These are phyloP conservation scores for Ibidorhyncha struthersii DNA, from an alignment of 2,113 vertebrate species.

Conservation along the genomic window DNA sequence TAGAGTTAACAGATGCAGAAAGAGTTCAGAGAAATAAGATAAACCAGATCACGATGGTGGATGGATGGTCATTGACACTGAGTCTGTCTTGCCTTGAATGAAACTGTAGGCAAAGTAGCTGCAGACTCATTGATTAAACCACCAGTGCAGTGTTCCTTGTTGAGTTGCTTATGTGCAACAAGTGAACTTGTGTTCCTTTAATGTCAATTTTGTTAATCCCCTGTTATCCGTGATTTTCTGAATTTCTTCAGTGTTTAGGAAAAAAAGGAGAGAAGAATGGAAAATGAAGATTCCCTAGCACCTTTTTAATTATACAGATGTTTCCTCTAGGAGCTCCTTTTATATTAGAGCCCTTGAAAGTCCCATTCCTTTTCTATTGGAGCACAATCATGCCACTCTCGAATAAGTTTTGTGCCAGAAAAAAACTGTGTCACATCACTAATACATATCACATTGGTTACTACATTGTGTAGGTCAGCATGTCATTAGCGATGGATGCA, in stretches of 20 bases:
- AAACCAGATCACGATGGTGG: background rate
- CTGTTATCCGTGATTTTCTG: background rate
- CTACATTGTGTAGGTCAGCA: background rate
- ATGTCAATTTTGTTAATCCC: background rate
- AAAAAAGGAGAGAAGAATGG: background rate
- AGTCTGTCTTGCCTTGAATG: background rate
- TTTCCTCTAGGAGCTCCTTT: background rate
- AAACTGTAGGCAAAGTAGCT: background rate
- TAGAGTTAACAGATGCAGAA: background rate
- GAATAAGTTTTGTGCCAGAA: background rate
- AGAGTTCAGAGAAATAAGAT: background rate
- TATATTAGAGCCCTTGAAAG: background rate
- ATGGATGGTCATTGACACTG: background rate
- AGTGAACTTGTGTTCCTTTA: background rate
- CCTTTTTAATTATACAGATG: background rate
- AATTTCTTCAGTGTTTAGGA: background rate
- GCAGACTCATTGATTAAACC: background rate
- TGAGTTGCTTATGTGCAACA: background rate
- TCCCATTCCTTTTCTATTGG: background rate
- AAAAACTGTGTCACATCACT: background rate
- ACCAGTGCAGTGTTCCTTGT: background rate
- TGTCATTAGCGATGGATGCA: background rate
- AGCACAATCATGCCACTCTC: background rate
- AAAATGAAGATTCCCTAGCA: background rate
- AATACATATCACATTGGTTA: background rate